Evolutionary conservation across 2,888 invertebrate genomes (phyloP), one percentile per base, ranked within the genome.

Genomic region (Perdita meconis): DNA sequence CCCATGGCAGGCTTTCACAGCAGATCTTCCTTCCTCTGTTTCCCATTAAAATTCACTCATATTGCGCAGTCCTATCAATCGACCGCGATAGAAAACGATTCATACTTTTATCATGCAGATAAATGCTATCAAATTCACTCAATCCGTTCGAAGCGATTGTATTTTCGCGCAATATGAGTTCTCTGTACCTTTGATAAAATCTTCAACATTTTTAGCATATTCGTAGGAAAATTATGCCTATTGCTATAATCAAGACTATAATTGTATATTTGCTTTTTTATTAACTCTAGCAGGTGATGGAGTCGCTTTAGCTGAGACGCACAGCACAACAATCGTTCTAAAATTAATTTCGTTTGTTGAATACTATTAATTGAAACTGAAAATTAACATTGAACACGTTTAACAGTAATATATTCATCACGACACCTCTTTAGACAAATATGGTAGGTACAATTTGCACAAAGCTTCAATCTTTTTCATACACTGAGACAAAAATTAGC

Each of bases 281-380:
- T 78, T 65, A 77, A 81, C 63, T 78, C 72, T 74, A 82, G 73
- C 85, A 88, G 89, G 88, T 89, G 87, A 78, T 64, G 89, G 86
- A 72, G 73, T 69, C 47, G 53, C 24, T 68, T 55, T 72, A 51
- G 57, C 53, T 10, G 44, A 74, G 57, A n/a, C n/a, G 55, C 24
- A 40, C 22, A 38, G 24, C 38, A 30, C 40, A 51, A 47, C 30
- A 47, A 22, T 13, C 2, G 38, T 59, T 44, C 4, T 56, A 30
- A 16, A 26, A 47, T 38, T 6, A 57, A 5, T 4, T 8, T 13
- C n/a, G n/a, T n/a, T n/a, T n/a, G n/a, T n/a, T n/a, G n/a, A n/a
- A n/a, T n/a, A n/a, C n/a, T n/a, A 19, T 16, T 13, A 16, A 36
- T 10, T 19, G 10, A n/a, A 19, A 13, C n/a, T 60, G 4, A n/a